phyloP scores from a whole-genome alignment of 2,888 invertebrate genomes.

The Hedya salicella region DNA sequence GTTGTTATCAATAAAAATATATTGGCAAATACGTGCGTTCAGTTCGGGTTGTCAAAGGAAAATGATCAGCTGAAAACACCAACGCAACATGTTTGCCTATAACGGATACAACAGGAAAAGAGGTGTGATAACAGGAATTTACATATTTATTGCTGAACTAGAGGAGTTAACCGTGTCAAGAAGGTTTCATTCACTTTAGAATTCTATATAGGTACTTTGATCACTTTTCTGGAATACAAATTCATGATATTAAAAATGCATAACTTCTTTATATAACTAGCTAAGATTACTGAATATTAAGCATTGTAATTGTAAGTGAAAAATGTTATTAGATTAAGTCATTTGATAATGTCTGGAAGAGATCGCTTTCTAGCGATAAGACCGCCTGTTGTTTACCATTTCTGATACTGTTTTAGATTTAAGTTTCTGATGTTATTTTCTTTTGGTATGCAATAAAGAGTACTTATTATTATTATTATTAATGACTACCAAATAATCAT shows the following conservation, averaged over 20 bases:
- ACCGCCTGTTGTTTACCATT: no score
- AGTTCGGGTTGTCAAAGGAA: conserved; percentile 73
- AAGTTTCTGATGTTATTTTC: no score
- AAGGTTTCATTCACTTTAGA: conserved; percentile 4
- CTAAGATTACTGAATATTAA: no score
- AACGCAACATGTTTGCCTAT: conserved; percentile 53
- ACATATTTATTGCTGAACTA: conserved; percentile 48
- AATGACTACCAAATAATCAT: not conserved
- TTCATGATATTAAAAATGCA: not conserved
- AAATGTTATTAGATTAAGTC: no score
- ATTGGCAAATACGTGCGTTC: conserved; percentile 66
- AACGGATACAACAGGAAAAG: conserved; percentile 70
- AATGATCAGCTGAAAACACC: conserved; percentile 71
- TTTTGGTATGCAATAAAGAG: no score
- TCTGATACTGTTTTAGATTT: no score
- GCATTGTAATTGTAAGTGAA: no score
- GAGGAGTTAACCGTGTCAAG: conserved; percentile 9
- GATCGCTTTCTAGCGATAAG: no score
- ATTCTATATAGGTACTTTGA: not conserved
- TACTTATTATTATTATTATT: no score
- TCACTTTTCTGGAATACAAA: no score
- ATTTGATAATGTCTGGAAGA: no score
- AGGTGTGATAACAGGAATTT: conserved; percentile 68
- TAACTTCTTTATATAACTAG: no score
- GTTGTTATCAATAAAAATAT: conserved; percentile 38